Evolutionary conservation across 1,140 invertebrate species (phyloP), one percentile per base, ranked within the genome.

Genomic region (Pygmarrhopalites habei): DNA sequence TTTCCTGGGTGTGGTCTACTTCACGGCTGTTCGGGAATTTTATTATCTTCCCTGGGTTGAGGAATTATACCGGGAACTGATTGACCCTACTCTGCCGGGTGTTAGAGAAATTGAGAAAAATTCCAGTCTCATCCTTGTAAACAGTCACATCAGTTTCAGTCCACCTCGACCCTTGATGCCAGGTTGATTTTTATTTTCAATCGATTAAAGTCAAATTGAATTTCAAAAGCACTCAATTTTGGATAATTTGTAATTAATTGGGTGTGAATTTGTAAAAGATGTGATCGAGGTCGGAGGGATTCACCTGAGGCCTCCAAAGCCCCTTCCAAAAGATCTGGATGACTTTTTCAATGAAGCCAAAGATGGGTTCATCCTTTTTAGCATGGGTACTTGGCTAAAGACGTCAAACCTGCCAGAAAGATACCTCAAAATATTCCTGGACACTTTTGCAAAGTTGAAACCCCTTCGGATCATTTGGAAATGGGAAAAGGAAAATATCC

Each of bases 351-450:
- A 30, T 15, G 52, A 23, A 1, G 49, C 49, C n/a, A 59, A 85
- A 43, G 78, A 80, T 61, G 87, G 87, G 17, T 88, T 89, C 71
- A 82, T 89, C 26, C 87, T 86, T 73, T 85, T 90, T 1, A 87
- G 85, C 2, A 87, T 90, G 84, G 87, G 87, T 0, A 87, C 86
- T 0, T 86, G 85, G 1, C 85, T 89, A 1, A 81, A 82, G 66
- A 84, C 85, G 0, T 80, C 83, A 1, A 85, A 85, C 60, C 88
- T 89, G 84, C 86, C 87, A 0, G 79, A 85, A 28, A 77, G 82
- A 1, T 77, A 85, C 1, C 79, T 85, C 35, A 76, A 78, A 21
- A 78, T 85, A 67, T 80, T 90, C 52, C 77, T 88, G 7, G 79
- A 82, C 15, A 86, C 85, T 0, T 83, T 89, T 66, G 79, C 83